Evolutionary conservation across 1,140 invertebrate species (phyloP).

Genomic region (Tetramorium alpestre): DNA sequence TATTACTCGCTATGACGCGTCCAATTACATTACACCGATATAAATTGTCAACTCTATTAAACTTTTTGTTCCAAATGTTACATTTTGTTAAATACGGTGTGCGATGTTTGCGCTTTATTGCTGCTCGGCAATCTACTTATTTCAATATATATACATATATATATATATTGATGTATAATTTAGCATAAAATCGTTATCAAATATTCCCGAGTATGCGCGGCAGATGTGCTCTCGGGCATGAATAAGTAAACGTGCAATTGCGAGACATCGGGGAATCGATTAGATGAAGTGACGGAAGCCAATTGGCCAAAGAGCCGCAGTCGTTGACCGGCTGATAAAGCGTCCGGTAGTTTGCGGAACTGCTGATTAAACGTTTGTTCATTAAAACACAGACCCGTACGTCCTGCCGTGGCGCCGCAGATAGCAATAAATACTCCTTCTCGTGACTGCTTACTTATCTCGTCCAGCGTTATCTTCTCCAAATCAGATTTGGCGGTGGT

Average conservation of each 20-base stretch:
- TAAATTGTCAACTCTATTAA: constrained; percentile 11
- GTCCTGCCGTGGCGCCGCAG: constrained; percentile 3
- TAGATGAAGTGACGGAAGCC: constrained; percentile 35
- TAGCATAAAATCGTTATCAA: not conserved
- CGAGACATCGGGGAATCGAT: constrained; percentile 45
- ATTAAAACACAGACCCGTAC: constrained; percentile 30
- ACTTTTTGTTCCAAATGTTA: not conserved
- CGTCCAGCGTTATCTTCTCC: constrained; percentile 59
- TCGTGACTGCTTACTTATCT: constrained; percentile 22
- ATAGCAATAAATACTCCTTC: constrained; percentile 67
- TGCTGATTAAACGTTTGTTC: constrained; percentile 60
- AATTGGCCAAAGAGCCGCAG: constrained; percentile 25
- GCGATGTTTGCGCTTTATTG: not conserved
- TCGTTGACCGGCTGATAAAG: constrained; percentile 44
- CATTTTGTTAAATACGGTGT: not conserved
- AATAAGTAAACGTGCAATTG: constrained; percentile 38
- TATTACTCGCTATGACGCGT: not conserved
- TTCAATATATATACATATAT: too few species aligned
- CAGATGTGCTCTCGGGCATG: not conserved
- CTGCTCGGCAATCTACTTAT: not conserved
- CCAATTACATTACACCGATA: constrained; percentile 6
- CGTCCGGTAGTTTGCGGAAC: constrained; percentile 22
- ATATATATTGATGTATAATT: not conserved
- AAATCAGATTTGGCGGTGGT: constrained; percentile 65
- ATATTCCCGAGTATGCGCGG: not conserved